Conservation (phyloP, 2,797 vertebrate species). For the Sebastes dallii region DNA sequence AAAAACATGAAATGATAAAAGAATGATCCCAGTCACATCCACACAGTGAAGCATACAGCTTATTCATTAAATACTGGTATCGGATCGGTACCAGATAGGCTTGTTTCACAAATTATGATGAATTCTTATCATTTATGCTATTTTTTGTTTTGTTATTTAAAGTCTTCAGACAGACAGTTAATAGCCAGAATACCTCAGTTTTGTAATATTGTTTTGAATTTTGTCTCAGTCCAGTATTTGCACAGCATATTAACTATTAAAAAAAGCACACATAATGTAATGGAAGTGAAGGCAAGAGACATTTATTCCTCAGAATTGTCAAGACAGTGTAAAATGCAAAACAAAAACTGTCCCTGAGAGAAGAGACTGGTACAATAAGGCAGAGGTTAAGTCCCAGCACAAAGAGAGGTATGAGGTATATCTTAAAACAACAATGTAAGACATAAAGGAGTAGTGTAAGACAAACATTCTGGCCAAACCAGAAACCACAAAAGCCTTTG, state of each 20-base stretch:
- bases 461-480: not conserved
- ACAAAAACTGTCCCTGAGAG: slow-evolving; percentile 54
- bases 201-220: not conserved
- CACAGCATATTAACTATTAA: not conserved
- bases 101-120: not conserved
- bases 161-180: too few relatives aligned
- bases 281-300: slow-evolving; percentile 33
- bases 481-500: not conserved
- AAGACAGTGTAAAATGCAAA: slow-evolving; percentile 33
- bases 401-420: slow-evolving; percentile 45
- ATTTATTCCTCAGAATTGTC: slow-evolving; percentile 56
- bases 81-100: not conserved
- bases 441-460: not conserved
- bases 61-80: too few relatives aligned
- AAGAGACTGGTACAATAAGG: slow-evolving; percentile 31
- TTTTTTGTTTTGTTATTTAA: not conserved
- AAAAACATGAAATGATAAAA: not conserved
- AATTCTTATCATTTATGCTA: not conserved
- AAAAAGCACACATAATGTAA: slow-evolving; percentile 18
- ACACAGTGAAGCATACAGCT: too few relatives aligned
- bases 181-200: not conserved
- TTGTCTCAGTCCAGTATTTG: not conserved
- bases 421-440: not conserved
- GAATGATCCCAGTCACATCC: too few relatives aligned
- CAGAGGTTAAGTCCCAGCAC: slow-evolving; percentile 22